Evolutionary conservation across 1,140 invertebrate genomes (phyloP).

Genomic region (Diploscapter pachys): DNA sequence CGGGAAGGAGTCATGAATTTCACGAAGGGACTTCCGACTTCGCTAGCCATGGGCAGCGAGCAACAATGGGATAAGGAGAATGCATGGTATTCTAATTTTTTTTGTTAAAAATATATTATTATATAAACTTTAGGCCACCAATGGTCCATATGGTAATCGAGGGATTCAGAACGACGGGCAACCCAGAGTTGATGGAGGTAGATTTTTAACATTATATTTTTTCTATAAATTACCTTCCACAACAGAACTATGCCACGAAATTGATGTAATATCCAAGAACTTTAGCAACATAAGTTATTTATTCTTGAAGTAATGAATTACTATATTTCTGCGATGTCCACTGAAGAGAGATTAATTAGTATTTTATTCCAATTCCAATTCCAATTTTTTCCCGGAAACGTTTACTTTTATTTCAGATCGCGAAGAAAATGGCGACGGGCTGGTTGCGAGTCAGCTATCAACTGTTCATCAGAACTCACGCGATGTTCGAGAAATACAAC

Average conservation of each 20-base stretch:
- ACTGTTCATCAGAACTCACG: constrained; percentile 70
- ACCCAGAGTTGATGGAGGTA: constrained; percentile 50
- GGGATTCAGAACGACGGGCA: constrained; percentile 64
- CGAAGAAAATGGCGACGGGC: constrained; percentile 70
- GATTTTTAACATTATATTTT: constrained; percentile 3
- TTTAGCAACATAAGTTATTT: too few species aligned
- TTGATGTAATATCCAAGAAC: too few species aligned
- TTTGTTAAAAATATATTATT: not conserved
- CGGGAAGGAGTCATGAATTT: constrained; percentile 57
- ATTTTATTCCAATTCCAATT: not conserved
- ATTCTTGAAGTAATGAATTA: not conserved
- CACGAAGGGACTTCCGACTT: constrained; percentile 75
- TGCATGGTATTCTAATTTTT: constrained; percentile 60
- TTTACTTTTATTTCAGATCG: not conserved
- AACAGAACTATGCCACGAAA: not conserved
- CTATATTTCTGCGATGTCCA: not conserved
- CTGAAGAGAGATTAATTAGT: not conserved
- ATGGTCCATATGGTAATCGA: constrained; percentile 58
- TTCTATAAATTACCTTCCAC: not conserved
- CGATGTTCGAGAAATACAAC: constrained; percentile 85
- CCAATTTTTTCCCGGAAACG: not conserved
- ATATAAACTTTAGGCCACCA: constrained; percentile 39
- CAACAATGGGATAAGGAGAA: constrained; percentile 94
- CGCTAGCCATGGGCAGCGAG: constrained; percentile 71
- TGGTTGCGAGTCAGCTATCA: constrained; percentile 80